These are phyloP conservation scores for Hydrozoanthus gracilis DNA, from an alignment of 92 coral and sea anemone species.

Conservation along the genomic window DNA sequence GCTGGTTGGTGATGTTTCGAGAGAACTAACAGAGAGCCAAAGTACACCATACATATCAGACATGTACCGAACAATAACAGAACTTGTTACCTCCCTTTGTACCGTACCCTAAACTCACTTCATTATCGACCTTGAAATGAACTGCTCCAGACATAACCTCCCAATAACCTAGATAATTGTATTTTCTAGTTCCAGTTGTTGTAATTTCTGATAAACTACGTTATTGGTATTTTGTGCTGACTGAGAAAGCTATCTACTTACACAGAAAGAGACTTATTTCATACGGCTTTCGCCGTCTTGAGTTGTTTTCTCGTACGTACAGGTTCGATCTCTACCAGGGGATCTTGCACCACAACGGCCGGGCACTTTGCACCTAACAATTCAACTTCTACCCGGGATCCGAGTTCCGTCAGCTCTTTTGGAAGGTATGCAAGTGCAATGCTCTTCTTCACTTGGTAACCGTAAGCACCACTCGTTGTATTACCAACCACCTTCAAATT, in stretches of 20 bases:
- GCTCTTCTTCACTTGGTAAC: slow-evolving; percentile 88
- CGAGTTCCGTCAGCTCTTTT: slow-evolving; percentile 81
- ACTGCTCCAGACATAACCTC: too few relatives aligned
- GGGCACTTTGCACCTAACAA: slow-evolving; percentile 83
- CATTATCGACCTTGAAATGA: too few relatives aligned
- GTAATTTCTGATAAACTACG: too few relatives aligned
- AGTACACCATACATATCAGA: too few relatives aligned
- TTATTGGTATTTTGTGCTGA: too few relatives aligned
- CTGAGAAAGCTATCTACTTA: not conserved
- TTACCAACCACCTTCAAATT: slow-evolving; percentile 85
- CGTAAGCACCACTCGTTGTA: slow-evolving; percentile 91
- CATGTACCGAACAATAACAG: too few relatives aligned
- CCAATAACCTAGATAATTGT: too few relatives aligned
- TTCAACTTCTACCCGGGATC: slow-evolving; percentile 94
- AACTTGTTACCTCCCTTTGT: too few relatives aligned
- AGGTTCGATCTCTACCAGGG: slow-evolving; percentile 91
- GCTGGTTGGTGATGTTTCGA: too few relatives aligned
- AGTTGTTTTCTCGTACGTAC: slow-evolving; percentile 76
- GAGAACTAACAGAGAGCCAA: too few relatives aligned
- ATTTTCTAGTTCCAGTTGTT: too few relatives aligned
- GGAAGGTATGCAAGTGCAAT: slow-evolving; percentile 90
- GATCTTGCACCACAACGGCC: slow-evolving; percentile 91
- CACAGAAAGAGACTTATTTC: not conserved
- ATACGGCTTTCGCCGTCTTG: slow-evolving; percentile 65
- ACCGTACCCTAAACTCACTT: too few relatives aligned